Base-by-base conservation (phyloP, 2,888 invertebrate species). In the Polyploca ridens region DNA sequence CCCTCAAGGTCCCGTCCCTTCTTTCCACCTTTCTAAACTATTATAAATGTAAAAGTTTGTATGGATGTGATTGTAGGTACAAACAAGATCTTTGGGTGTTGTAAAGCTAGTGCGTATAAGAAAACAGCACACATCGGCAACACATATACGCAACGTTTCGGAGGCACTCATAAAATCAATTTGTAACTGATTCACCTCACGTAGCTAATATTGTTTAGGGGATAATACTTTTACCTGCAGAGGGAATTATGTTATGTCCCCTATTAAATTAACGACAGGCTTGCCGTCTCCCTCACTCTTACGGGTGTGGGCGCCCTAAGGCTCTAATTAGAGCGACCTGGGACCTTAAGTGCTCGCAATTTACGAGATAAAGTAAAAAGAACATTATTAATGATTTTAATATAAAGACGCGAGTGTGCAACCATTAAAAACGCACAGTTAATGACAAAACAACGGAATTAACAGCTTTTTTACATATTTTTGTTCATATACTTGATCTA, bases 151-250 rank as follows among this genome's bases (percentile, higher is more conserved):
- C n/a, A 62, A 62, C 65, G 54, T 62, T 27, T 62, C 33, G 61
- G 2, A 62, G 57, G 44, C 64, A 67, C 59, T 69, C 78, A 76
- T 74, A 72, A 86, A 87, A 85, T 82, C 84, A 85, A 87, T 85
- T 82, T 84, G 78, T 78, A 76, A 78, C 73, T 76, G 77, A 89
- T 88, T 87, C 89, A 44, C 33, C 78, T 85, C 89, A 89, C 89
- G 89, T 89, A 84, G 67, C 83, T 89, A 88, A 89, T 89, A 89
- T 86, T 89, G 89, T 89, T 89, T 88, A 86, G 81, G 82, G 84
- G 86, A 78, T 86, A 88, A 88, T 89, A 88, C 88, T 88, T 88
- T 88, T 87, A 88, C 88, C 89, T 89, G 88, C 73, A 72, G 79
- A 71, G 80, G 80, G 86, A 86, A 88, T 89, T 85, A 88, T 88